Conservation (phyloP, 1,140 invertebrate species). For the Eumeta japonica region DNA sequence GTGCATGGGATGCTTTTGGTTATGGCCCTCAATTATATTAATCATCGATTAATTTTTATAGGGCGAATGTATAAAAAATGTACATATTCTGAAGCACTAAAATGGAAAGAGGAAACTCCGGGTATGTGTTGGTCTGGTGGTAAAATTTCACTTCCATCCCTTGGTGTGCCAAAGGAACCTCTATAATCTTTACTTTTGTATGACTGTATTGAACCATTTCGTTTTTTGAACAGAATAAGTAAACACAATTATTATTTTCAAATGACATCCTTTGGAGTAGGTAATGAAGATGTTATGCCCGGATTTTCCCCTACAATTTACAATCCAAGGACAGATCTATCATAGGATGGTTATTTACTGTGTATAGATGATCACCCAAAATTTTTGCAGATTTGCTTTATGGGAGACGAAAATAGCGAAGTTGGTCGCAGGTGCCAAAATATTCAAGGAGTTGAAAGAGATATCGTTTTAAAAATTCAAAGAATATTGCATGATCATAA, state of each 20-base stretch:
- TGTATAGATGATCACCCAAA: conserved; percentile 19
- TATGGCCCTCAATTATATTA: too few relatives aligned
- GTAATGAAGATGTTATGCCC: conserved; percentile 17
- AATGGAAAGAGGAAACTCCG: too few relatives aligned
- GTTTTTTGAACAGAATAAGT: conserved; percentile 35
- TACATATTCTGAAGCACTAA: too few relatives aligned
- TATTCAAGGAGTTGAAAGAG: conserved; percentile 15
- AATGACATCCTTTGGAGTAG: conserved; percentile 42
- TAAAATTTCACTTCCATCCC: too few relatives aligned
- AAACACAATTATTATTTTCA: conserved; percentile 28
- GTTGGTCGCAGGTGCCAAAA: too few relatives aligned
- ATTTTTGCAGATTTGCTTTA: conserved; percentile 43
- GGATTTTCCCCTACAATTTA: conserved; percentile 37
- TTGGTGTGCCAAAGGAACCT: too few relatives aligned
- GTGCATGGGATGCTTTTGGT: conserved; percentile 19
- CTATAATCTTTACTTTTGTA: too few relatives aligned
- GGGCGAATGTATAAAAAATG: conserved; percentile 20
- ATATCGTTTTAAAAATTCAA: conserved; percentile 16
- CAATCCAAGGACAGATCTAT: conserved; percentile 47
- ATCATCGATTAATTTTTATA: conserved; percentile 12
- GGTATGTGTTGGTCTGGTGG: too few relatives aligned
- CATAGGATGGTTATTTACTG: conserved; percentile 32
- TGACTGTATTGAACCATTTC: conserved; percentile 23
- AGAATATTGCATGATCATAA: too few relatives aligned
- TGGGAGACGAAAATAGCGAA: too few relatives aligned